Evolutionary conservation across 2,888 invertebrate genomes (phyloP).

Genomic region (Drosophila subquinaria): DNA sequence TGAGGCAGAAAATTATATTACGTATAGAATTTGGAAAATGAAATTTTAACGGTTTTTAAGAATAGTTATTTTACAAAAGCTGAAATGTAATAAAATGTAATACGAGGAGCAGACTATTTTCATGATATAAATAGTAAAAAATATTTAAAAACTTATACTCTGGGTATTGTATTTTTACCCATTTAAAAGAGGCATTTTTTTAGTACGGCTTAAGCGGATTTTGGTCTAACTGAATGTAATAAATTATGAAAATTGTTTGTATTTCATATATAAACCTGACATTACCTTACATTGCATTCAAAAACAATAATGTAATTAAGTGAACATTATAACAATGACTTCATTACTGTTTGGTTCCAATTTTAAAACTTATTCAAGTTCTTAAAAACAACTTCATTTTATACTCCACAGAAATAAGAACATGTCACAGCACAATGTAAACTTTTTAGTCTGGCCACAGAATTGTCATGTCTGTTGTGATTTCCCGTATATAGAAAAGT

Average conservation of each 20-base stretch:
- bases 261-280: no score
- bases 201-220: no score
- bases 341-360: not conserved
- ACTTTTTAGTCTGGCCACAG: slow-evolving; percentile 2
- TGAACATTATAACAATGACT: not conserved
- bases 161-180: no score
- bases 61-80: not conserved
- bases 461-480: not conserved
- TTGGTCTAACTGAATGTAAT: no score
- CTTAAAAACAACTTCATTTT: not conserved
- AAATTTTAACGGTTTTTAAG: not conserved
- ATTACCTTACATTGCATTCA: not conserved
- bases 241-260: no score
- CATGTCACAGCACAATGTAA: no score
- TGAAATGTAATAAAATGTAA: not conserved
- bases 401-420: not conserved
- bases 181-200: no score
- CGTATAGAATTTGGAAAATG: not conserved
- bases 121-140: not conserved
- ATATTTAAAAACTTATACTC: not conserved
- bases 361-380: not conserved
- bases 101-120: not conserved
- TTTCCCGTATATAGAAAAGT: slow-evolving; percentile 11
- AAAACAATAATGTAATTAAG: not conserved
- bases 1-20: slow-evolving; percentile 49